phyloP scores from a whole-genome alignment of 2,888 invertebrate genomes.

The Drosophila pegasa region DNA sequence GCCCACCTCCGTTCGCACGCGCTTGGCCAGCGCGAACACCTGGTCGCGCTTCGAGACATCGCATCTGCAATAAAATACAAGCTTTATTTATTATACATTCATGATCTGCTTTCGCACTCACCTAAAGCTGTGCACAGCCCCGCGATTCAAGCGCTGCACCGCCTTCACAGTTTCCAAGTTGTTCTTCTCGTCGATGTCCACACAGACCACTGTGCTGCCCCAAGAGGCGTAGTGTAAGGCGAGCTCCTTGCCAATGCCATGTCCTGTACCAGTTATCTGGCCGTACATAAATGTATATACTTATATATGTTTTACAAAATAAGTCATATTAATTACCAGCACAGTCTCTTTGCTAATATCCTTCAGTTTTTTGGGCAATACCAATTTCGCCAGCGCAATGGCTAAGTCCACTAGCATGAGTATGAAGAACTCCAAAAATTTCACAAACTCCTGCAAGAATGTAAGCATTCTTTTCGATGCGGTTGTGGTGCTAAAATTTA shows the following conservation, averaged over 20 bases:
- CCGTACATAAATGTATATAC: background rate
- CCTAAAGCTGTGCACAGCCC: constrained; percentile 85
- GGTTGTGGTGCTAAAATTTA: constrained; percentile 75
- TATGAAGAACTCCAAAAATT: constrained; percentile 73
- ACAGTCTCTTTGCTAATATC: constrained; percentile 91
- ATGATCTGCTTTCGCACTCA: constrained; percentile 63
- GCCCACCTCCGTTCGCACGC: constrained; percentile 89
- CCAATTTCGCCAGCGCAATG: constrained; percentile 48
- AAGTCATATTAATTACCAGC: constrained; percentile 87
- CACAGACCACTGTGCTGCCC: constrained; percentile 90
- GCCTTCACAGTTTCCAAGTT: constrained; percentile 89
- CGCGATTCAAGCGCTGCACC: constrained; percentile 84
- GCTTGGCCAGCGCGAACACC: constrained; percentile 88
- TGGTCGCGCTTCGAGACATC: constrained; percentile 90
- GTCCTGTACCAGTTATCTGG: constrained; percentile 93
- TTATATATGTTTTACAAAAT: background rate
- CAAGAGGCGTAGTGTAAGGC: constrained; percentile 90
- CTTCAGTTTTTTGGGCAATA: constrained; percentile 86
- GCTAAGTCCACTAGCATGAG: constrained; percentile 74
- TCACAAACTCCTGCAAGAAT: constrained; percentile 76
- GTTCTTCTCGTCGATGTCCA: constrained; percentile 90
- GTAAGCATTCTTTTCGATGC: constrained; percentile 79
- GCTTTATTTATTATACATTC: background rate
- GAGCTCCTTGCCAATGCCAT: constrained; percentile 93
- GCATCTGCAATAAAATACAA: constrained; percentile 86